Evolutionary conservation across 2,888 invertebrate species (phyloP).

Genomic region (Dryomyza anilis): DNA sequence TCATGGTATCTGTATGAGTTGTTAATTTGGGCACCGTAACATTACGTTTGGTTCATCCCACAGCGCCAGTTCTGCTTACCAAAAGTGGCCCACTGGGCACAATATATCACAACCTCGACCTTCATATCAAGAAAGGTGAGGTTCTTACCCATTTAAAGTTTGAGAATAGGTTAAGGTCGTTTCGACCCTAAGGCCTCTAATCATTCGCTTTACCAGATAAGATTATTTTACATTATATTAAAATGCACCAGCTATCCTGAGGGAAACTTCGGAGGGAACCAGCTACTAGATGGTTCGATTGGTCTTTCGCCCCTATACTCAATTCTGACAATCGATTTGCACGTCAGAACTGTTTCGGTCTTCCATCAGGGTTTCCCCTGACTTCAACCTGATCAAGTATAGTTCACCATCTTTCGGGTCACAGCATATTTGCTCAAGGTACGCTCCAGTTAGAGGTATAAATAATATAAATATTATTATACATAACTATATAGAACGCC

Average conservation of each 20-base stretch:
- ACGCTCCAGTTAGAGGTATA: slow-evolving; percentile 39
- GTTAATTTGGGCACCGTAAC: slow-evolving; percentile 36
- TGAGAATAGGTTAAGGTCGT: slow-evolving; percentile 76
- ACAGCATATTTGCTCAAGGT: slow-evolving; percentile 68
- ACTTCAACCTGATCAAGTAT: slow-evolving; percentile 65
- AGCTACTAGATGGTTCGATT: slow-evolving; percentile 81
- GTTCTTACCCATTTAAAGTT: slow-evolving; percentile 78
- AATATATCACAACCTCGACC: slow-evolving; percentile 64
- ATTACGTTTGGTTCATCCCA: slow-evolving; percentile 76
- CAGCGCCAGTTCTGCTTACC: slow-evolving; percentile 78
- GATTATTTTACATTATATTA: slow-evolving; percentile 59
- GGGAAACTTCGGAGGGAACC: slow-evolving; percentile 78
- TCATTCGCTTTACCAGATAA: slow-evolving; percentile 78
- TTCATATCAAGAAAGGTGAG: slow-evolving; percentile 68
- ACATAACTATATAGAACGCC: slow-evolving; percentile 48
- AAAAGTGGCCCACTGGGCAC: slow-evolving; percentile 62
- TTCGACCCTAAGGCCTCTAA: slow-evolving; percentile 71
- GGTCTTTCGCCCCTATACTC: slow-evolving; percentile 72
- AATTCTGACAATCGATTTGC: slow-evolving; percentile 80
- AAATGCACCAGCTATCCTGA: slow-evolving; percentile 71
- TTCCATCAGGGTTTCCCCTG: slow-evolving; percentile 60
- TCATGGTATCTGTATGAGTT: slow-evolving; percentile 53
- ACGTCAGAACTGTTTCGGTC: slow-evolving; percentile 77
- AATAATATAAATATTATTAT: slow-evolving; percentile 39
- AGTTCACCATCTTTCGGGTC: slow-evolving; percentile 78